Conservation (phyloP, 1,140 invertebrate species). For the Drosophila lacteicornis region DNA sequence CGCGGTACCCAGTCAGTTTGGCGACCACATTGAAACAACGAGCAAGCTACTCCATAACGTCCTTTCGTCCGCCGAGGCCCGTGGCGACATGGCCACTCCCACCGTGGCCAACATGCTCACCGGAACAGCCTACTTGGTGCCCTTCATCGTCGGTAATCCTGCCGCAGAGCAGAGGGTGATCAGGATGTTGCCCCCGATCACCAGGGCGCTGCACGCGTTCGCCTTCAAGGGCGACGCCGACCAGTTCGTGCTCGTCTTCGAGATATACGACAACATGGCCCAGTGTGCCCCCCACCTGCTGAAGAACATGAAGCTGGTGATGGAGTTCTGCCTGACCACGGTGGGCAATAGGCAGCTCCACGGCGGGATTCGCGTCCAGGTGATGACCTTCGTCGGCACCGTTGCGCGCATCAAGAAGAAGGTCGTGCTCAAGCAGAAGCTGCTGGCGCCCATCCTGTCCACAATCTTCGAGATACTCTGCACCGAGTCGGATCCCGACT, state of each 20-base stretch:
- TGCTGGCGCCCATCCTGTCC: slow-evolving; percentile 90
- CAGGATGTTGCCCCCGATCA: slow-evolving; percentile 87
- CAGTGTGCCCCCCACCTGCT: slow-evolving; percentile 88
- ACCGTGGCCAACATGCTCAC: slow-evolving; percentile 70
- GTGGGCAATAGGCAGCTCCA: slow-evolving; percentile 86
- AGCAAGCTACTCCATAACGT: slow-evolving; percentile 67
- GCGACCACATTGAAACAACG: slow-evolving; percentile 74
- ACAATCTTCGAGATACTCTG: slow-evolving; percentile 90
- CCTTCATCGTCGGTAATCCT: slow-evolving; percentile 70
- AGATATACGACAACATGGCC: slow-evolving; percentile 90
- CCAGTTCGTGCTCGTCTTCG: slow-evolving; percentile 88
- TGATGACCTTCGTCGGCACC: slow-evolving; percentile 88
- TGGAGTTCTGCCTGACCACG: slow-evolving; percentile 89
- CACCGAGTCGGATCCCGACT: slow-evolving; percentile 73
- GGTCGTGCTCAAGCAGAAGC: slow-evolving; percentile 90
- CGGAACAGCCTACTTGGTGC: slow-evolving; percentile 70
- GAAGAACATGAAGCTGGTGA: slow-evolving; percentile 88
- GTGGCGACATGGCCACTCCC: slow-evolving; percentile 64
- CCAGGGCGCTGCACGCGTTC: slow-evolving; percentile 87
- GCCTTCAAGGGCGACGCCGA: slow-evolving; percentile 86
- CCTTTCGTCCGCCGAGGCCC: slow-evolving; percentile 56
- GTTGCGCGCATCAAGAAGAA: slow-evolving; percentile 90
- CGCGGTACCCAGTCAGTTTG: slow-evolving; percentile 80
- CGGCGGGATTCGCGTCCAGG: slow-evolving; percentile 88
- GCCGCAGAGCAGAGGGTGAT: slow-evolving; percentile 86